Evolutionary conservation across 2,888 invertebrate species (phyloP), one percentile per base, ranked within the genome.

Genomic region (Nineta flava): DNA sequence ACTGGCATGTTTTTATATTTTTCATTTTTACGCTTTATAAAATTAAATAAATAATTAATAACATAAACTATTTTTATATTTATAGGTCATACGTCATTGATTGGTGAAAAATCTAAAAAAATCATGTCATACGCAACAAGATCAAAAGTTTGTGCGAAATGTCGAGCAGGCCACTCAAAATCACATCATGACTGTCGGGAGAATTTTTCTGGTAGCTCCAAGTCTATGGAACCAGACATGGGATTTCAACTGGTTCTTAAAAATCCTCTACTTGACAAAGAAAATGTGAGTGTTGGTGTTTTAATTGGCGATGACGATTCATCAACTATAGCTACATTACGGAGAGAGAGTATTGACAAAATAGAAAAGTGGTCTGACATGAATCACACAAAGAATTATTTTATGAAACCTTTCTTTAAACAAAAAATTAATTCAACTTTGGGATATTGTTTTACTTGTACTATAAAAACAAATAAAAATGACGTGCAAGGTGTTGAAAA

Each of bases 161-260:
- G 50, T 15, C n/a, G 42, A 15, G 26, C 16, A 9, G 40, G 47
- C 9, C 26, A 31, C 12, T 9, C 17, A 15, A 50, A 48, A 41
- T 10, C 40, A 2, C 34, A 53, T 15, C 53, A 56, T 46, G 54
- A 54, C 42, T 56, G 55, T 41, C 50, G 55, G 13, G 19, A 41
- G 17, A 57, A 57, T 48, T 57, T 54, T 26, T 40, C 42, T 12
- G 55, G 55, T 9, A 55, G 54, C 40, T 47, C 55, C 1, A 57
- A 57, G 46, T 47, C 53, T 1, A 58, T 57, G 58, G 55, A 58
- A 34, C 45, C 53, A 2, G 52, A 55, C 48, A 52, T 56, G 48
- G 54, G 53, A 12, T 51, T 55, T 10, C 45, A 55, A 42, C 41
- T 56, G 26, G 13, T 56, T 19, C 34, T 41, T 6, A 50, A 53